Evolutionary conservation across 2,113 vertebrate species (phyloP), one percentile per base, ranked within the genome.

Genomic region (Nerophis lumbriciformis): DNA sequence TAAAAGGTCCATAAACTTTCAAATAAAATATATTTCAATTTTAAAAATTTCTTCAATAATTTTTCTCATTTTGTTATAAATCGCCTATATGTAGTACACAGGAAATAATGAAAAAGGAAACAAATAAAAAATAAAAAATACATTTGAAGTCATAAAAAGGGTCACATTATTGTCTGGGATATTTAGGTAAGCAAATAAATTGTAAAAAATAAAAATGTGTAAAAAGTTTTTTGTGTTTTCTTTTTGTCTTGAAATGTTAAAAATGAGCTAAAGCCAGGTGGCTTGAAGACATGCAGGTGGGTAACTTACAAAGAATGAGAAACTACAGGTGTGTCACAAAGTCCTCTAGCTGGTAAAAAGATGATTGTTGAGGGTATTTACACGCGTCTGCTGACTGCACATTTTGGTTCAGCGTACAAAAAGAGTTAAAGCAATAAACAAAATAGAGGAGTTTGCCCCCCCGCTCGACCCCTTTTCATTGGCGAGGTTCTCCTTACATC

Each of bases 21-120:
- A 97, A 97, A 98, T 97, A 97, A 98, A 95, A 96, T 92, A 92
- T 90, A 91, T 92, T 90, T 91, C 88, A 90, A 90, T 92, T 91
- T 92, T 88, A 90, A 88, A 88, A 88, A 88, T 90, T 90, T 92
- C 87, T 95, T 94, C 95, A 95, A 95, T 96, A 94, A 92, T 89
- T 88, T 39, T 90, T 90, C 82, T 90, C 88, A 89, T 94, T 94
- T 91, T 90, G 92, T 94, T 95, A 96, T 93, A 97, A 97, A 96
- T 93, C 92, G 92, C 93, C 93, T 96, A 95, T 93, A 94, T 94
- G 90, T 88, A 89, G 82, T 89, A 89, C 90, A 92, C 86, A 90
- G 84, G 71, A 89, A 91, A 90, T 81, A 84, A 87, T 68, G 82
- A 88, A 89, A 88, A 87, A 80, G 85, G 86, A 74, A 80, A 82